These are phyloP conservation scores for Bujurquina vittata DNA, from an alignment of 2,113 vertebrate species.

Conservation along the genomic window DNA sequence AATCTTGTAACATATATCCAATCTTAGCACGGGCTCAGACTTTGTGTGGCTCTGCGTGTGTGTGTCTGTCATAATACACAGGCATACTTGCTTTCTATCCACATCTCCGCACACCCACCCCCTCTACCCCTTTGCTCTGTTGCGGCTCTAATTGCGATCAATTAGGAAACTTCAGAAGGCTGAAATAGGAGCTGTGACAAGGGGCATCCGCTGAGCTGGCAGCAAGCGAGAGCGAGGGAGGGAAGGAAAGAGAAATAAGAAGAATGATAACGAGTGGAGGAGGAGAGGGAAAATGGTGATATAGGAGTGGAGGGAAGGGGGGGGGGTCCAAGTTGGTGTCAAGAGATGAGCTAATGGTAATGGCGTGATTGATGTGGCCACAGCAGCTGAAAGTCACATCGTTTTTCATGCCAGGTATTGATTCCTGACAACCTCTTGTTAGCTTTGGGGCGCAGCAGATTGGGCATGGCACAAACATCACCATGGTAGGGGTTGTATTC, in stretches of 20 bases:
- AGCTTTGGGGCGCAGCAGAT: slow-evolving; percentile 41
- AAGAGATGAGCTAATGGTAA: slow-evolving; percentile 75
- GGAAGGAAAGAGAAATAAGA: slow-evolving; percentile 6
- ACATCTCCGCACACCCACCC: slow-evolving; percentile 21
- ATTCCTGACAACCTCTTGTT: slow-evolving; percentile 71
- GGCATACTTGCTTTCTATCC: slow-evolving; percentile 30
- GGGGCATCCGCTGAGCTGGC: slow-evolving; percentile 77
- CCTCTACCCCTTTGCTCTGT: slow-evolving; percentile 44
- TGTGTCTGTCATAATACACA: not conserved
- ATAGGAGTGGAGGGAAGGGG: not conserved
- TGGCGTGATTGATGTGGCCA: slow-evolving; percentile 71
- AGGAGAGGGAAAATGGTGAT: not conserved
- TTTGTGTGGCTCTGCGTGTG: not conserved
- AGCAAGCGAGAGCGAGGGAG: slow-evolving; percentile 2
- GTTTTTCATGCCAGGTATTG: slow-evolving; percentile 73
- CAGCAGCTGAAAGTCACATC: slow-evolving; percentile 70
- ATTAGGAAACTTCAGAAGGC: slow-evolving; percentile 82
- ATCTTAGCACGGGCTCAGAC: slow-evolving; percentile 56
- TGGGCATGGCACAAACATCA: slow-evolving; percentile 32
- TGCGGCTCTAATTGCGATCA: slow-evolving; percentile 79
- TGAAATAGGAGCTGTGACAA: slow-evolving; percentile 79
- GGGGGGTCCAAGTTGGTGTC: slow-evolving; percentile 47
- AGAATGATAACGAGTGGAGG: not conserved
- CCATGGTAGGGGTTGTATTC: slow-evolving; percentile 26
- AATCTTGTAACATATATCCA: slow-evolving; percentile 26